Evolutionary conservation across 2,888 invertebrate species (phyloP), one percentile per base, ranked within the genome.

Genomic region (Pyrgus malvae): DNA sequence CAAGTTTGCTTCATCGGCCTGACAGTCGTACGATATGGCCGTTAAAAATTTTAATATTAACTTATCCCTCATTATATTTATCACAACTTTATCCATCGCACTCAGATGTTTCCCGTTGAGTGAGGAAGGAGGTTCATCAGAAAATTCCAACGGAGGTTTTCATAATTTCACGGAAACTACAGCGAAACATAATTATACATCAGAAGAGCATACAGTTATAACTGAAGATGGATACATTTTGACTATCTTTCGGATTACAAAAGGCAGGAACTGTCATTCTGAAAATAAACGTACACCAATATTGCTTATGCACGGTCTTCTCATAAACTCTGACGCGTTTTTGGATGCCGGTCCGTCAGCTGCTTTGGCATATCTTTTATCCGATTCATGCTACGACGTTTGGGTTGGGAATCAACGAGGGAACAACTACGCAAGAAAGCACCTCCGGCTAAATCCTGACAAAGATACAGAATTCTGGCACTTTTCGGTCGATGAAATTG

Each of bases 401-500:
- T 77, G 82, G 82, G 59, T 78, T 0, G 80, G 76, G 5, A 81
- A 80, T 44, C 65, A 67, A 41, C 68, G 82, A 14, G 82, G 82
- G 0, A 81, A 76, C 42, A 70, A 78, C 56, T 94, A 93, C 69
- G 90, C 91, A 5, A 82, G 88, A 41, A 78, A 76, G 11, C 94
- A 94, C 62, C 64, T 80, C 50, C 71, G 68, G 0, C 62, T 86
- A 66, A 51, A 81, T 59, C 67, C 85, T 12, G 70, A 54, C 3
- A 65, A 56, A 0, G 85, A 92, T 51, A 55, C 69, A 0, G 63
- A 75, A 9, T 93, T 76, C 64, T 93, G 92, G 92, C 63, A 88
- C 21, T 93, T 83, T 67, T 92, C 93, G 29, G 93, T 92, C 81
- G 94, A 96, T 69, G 94, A 96, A 74, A 93, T 94, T 72, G 95